Percentiles rank a stretch among this genome's conserved stretches.
Conservation (phyloP, 2,797 vertebrate genomes). For the Dallia pectoralis region DNA sequence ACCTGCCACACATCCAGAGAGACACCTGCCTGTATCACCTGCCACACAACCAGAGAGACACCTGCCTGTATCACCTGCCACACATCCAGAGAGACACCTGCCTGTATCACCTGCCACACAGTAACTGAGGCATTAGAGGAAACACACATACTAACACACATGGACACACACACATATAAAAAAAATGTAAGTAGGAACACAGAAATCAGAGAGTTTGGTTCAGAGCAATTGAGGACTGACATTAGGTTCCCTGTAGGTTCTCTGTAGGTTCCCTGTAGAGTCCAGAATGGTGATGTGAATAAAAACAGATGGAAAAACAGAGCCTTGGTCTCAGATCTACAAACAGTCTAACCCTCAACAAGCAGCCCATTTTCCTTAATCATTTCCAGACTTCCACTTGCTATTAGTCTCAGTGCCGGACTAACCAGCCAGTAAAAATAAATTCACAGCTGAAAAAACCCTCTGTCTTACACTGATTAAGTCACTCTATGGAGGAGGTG, state of each 20-base stretch:
- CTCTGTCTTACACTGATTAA: slow-evolving; percentile 40
- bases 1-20: too few species aligned
- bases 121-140: slow-evolving; percentile 36
- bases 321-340: slow-evolving; percentile 80
- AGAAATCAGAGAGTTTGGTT: slow-evolving; percentile 74
- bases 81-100: too few species aligned
- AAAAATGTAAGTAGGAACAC: slow-evolving; percentile 59
- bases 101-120: slow-evolving; percentile 47
- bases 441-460: slow-evolving; percentile 58
- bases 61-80: too few species aligned
- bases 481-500: slow-evolving; percentile 21
- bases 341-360: slow-evolving; percentile 85
- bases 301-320: slow-evolving; percentile 87
- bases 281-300: slow-evolving; percentile 84
- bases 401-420: slow-evolving; percentile 72
- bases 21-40: too few species aligned
- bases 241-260: slow-evolving; percentile 75
- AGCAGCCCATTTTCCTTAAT: slow-evolving; percentile 81
- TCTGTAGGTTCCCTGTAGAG: slow-evolving; percentile 76
- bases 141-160: slow-evolving; percentile 40
- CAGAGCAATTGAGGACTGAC: slow-evolving; percentile 76
- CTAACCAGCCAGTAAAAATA: slow-evolving; percentile 71
- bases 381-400: slow-evolving; percentile 85
- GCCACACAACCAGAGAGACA: too few species aligned
- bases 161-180: slow-evolving; percentile 33